phyloP scores from a whole-genome alignment of 1,140 invertebrate species.

The Bombus fervidus region DNA sequence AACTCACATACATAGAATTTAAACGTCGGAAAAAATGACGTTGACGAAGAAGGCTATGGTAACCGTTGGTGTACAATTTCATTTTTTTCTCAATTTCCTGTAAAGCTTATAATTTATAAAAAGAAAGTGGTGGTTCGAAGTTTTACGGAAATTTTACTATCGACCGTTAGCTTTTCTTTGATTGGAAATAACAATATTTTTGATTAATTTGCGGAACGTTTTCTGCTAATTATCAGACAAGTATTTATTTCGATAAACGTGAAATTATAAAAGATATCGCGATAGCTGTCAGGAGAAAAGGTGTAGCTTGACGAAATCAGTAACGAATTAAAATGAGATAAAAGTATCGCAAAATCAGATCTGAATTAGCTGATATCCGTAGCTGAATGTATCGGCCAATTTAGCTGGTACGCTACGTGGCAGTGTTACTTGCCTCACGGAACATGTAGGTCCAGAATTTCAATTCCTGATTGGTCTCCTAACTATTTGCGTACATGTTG shows the following conservation, averaged over 20 bases:
- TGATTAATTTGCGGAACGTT: background rate
- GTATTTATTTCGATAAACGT: no score
- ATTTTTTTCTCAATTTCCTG: no score
- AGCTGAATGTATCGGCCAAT: conserved; percentile 18
- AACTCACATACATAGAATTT: background rate
- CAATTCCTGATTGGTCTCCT: conserved; percentile 24
- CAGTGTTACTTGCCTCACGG: conserved; percentile 11
- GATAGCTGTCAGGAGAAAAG: no score
- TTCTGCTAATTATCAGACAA: background rate
- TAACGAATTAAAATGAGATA: background rate
- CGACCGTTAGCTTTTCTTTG: no score
- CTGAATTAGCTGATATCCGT: background rate
- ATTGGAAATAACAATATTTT: background rate
- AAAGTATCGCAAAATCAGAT: background rate
- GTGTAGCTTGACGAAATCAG: background rate
- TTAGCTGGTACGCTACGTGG: background rate
- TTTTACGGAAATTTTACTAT: no score
- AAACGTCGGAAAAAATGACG: background rate
- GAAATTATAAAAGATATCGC: no score
- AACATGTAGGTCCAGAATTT: conserved; percentile 17
- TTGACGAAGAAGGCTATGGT: background rate
- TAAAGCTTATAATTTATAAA: no score
- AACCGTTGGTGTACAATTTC: background rate
- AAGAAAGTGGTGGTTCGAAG: no score
- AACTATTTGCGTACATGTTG: conserved; percentile 6